Percentiles rank a stretch among this genome's conserved stretches.
Conservation (phyloP, 2,888 invertebrate species). For the Drosophila nr. fundita region DNA sequence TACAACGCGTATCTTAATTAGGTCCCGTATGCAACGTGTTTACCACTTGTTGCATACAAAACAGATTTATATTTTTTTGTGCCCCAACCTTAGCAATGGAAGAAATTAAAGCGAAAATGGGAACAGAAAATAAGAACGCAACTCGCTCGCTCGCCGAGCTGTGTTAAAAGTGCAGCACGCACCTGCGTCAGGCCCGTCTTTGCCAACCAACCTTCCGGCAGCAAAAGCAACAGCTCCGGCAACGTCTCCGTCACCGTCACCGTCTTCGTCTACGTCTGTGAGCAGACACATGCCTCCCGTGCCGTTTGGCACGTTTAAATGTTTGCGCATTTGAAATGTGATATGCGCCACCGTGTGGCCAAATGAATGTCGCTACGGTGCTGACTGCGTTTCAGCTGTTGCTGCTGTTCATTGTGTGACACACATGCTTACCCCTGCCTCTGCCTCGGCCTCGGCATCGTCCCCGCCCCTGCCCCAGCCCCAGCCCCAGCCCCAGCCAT, state of each 20-base stretch:
- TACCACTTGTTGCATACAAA: constrained; percentile 49
- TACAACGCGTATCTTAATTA: constrained; percentile 43
- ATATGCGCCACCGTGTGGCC: constrained; percentile 33
- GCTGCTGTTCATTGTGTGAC: constrained; percentile 22
- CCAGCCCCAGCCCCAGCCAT: not conserved
- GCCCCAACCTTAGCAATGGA: not conserved
- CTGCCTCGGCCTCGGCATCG: not conserved
- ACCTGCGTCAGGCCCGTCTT: constrained; percentile 30
- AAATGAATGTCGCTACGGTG: constrained; percentile 30
- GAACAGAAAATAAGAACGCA: constrained; percentile 4
- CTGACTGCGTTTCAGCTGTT: constrained; percentile 21
- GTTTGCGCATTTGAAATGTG: constrained; percentile 63
- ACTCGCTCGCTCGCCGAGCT: not conserved
- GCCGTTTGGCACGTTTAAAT: constrained; percentile 51
- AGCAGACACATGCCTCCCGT: constrained; percentile 13
- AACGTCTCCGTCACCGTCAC: not conserved
- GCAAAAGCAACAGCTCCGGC: constrained; percentile 3
- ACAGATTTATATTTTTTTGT: not conserved
- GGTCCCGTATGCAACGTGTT: constrained; percentile 37
- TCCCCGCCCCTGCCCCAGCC: not conserved
- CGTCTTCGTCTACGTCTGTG: not conserved
- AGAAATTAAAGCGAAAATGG: constrained; percentile 4
- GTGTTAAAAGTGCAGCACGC: constrained; percentile 32
- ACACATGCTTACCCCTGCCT: constrained; percentile 17
- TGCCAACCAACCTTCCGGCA: constrained; percentile 28